Evolutionary conservation across 2,113 vertebrate genomes (phyloP), one percentile per base, ranked within the genome.

Genomic region (Nannobrachium achirus): DNA sequence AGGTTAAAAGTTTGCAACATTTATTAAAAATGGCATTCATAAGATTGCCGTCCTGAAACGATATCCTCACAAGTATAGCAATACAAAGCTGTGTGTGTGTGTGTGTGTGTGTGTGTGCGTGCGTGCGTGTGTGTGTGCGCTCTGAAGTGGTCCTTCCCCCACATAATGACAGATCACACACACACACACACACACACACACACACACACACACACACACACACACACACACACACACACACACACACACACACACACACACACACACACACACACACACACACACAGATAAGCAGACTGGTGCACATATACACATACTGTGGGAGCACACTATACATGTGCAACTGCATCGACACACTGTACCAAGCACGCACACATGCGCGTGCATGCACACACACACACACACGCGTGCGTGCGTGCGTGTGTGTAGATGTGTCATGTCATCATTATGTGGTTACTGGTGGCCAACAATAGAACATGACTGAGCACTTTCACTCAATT

Each of bases 91-190:
- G 25, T 33, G 25, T 33, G 25, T 33, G 25, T 33, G 25, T 33
- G 25, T 33, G 25, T 33, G 25, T 33, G 25, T 33, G 25, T 25
- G 25, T 25, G 25, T 25, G 25, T 25, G 25, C 4, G 25, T 25
- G 25, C 4, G 25, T 25, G 25, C 4, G 25, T 25, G 25, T 42
- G 48, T 14, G 20, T 55, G 10, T 10, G n/a, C 14, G 48, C 16
- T 73, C 48, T 78, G 67, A 82, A 80, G 86, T 72, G 79, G 83
- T 76, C 61, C 45, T 66, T 57, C n/a, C 61, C 48, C 83, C 76
- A 68, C 79, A 80, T 82, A 83, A 85, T 88, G 71, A 85, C 56
- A 83, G 69, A 88, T 71, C 39, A 1, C 19, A 10, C 10, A 11
- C 44, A 6, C 56, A 20, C 18, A 39, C 25, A 52, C 50, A 18